Evolutionary conservation across 2,797 vertebrate species (phyloP), one percentile per base, ranked within the genome.

Genomic region (Chaetodon trifasciatus): DNA sequence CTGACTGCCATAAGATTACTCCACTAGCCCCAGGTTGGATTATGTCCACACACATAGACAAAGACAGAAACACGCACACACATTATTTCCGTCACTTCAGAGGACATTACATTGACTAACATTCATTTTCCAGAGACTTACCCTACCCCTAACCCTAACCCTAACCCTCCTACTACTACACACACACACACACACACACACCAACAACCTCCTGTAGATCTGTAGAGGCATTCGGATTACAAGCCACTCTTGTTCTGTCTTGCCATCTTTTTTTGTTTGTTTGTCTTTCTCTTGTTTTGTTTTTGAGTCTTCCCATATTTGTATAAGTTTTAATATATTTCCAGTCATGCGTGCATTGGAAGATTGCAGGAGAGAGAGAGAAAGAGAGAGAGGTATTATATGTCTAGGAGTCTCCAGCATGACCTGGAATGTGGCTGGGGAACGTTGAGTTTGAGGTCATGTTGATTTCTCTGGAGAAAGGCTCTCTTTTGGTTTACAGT

Each of bases 381-480:
- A 78, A 70, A 75, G 50, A 49, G 39, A 57, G 50, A 70, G 56
- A 63, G 68, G 56, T 76, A 74, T 74, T 89, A 74, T 80, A 79
- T 88, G 82, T 86, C 68, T 47, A 78, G 70, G 80, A 86, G 81
- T 81, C 64, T 76, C 57, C 28, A 70, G 72, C 72, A 60, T 85
- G 82, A 87, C 75, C 85, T 75, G 82, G 68, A 74, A 76, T 56
- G 62, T 52, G 72, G 39, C 62, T 70, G 55, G 70, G 83, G 81
- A 74, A 28, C 12, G 50, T 78, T 77, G 81, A 64, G 75, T 88
- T 93, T 91, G 85, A 92, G 93, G 92, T 94, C 91, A 91, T 69
- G 90, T 87, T 93, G 91, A 95, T 95, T 93, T 93, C 93, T 95
- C 92, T 0, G 70, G 93, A 93, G 94, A 91, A 87, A 74, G 58